Base-by-base conservation (phyloP, 2,113 vertebrate species). In the Planiliza haematocheilus region DNA sequence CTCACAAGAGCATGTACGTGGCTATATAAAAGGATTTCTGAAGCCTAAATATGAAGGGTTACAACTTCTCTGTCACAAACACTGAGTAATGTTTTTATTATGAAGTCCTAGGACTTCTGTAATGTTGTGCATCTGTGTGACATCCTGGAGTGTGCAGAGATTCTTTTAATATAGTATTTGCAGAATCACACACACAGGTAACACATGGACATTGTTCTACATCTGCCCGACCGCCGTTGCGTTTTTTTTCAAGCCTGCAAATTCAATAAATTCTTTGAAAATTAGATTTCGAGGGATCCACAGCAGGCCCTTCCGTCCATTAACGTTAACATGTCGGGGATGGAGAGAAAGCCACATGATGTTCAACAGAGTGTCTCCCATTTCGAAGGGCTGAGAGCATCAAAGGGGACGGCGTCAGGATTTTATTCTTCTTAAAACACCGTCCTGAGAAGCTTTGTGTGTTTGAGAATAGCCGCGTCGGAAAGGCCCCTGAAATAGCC, bases 401-500 rank as follows among this genome's bases (percentile, higher is more conserved):
- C 39, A 46, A 9, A 45, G 50, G n/a, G 43, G 43, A 62, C 13
- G 39, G 39, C 46, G 38, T 46, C 36, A 38, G 48, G 24, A n/a
- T n/a, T n/a, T n/a, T n/a, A n/a, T n/a, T n/a, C n/a, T n/a, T 39
- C 20, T 18, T 38, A 76, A 43, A 81, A 65, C 55, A 70, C 65
- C 77, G 61, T 63, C 46, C 55, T 61, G 46, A 46, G 74, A 69
- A 52, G 70, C 56, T 70, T 30, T 84, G 49, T 77, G 48, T 70
- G 69, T 82, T 64, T 50, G 42, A 64, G 75, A 70, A 74, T 69
- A 57, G 72, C 65, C 56, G 56, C 41, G 75, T 74, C 16, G 16
- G 64, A 77, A 34, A 59, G 73, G 81, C 69, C 70, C 84, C n/a
- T 65, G 76, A 88, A 90, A 92, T 88, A 91, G 88, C 87, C 73